Evolutionary conservation across 2,888 invertebrate species (phyloP), one percentile per base, ranked within the genome.

Genomic region (Thysanoteuthis rhombus): DNA sequence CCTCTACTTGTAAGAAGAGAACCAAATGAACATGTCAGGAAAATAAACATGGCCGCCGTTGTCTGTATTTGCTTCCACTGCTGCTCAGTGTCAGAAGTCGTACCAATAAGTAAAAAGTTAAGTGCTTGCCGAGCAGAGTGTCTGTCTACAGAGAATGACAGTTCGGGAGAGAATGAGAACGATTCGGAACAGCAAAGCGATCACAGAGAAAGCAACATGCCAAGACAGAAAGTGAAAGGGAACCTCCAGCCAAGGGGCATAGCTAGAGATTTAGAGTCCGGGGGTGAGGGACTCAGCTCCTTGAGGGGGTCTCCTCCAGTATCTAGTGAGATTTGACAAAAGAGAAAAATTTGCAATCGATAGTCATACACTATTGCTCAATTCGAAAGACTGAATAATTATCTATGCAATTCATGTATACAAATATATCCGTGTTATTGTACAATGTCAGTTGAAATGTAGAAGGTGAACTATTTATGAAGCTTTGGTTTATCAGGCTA

Each of bases 81-180:
- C 75, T 16, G 75, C 16, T 75, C n/a, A 16, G 75, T 36, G 75
- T 75, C 75, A 75, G 10, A 36, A 75, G n/a, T 75, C n/a, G 36
- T 75, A 75, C n/a, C 75, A 75, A n/a, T n/a, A 75, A 75, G n/a
- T 75, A 75, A 75, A 75, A 75, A 75, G 75, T 75, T 75, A 75
- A 75, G 75, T 75, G 75, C 75, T 75, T 75, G n/a, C 75, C 75
- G 16, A 75, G 75, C 75, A n/a, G 75, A 75, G 75, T 75, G 75
- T 75, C n/a, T 75, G 75, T n/a, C 75, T 75, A n/a, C 75, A 36
- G 75, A 75, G 75, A 75, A 75, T 75, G 75, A 75, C 75, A 75
- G 75, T 75, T 75, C 36, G 75, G 75, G 75, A 75, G 75, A 36
- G 75, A 75, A 75, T 75, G 36, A 75, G n/a, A 75, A 52, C 52